Base-by-base conservation (phyloP, 2,888 invertebrate species). In the Silvanus unidentatus region DNA sequence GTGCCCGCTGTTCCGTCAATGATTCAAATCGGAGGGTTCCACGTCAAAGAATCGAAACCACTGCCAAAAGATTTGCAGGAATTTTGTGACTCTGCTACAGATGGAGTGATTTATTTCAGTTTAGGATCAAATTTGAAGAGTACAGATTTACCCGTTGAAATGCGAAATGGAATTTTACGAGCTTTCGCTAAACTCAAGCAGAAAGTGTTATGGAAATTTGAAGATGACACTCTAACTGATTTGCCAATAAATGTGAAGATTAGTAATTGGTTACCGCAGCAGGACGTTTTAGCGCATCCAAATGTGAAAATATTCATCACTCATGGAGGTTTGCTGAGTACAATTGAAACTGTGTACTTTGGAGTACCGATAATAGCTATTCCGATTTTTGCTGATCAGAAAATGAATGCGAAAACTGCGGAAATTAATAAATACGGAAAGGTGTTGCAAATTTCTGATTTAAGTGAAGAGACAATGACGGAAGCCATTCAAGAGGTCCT, bases 171-270 rank as follows among this genome's bases (percentile, higher is more conserved):
- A 1, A 74, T 85, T 28, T 64, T 78, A 4, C 76, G 77, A 44
- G 76, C 75, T 1, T 78, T 85, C 44, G 68, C 74, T 1, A 73
- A 72, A 47, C 54, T 83, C 0, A 79, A 82, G 48, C 78, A 82
- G 49, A 77, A 75, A 2, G 76, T 85, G 1, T 58, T 85, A 14
- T 82, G 82, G 82, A 84, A 84, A 68, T 84, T 80, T 78, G 83
- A 84, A 52, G 75, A 76, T 0, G 73, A 77, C 14, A 43, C 43
- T 2, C 34, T 58, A 16, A 53, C 54, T 1, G 49, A 40, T 3
- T 42, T 54, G 10, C 69, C 70, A 1, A 50, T 57, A 12, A 74
- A 75, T 51, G 63, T 78, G 0, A 63, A 65, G 50, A 52, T 69
- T 3, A 48, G 47, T 1, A 55, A 52, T 35, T 64, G 64, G 64